Base-by-base conservation (phyloP, 2,888 invertebrate species). In the Gortyna flavago region DNA sequence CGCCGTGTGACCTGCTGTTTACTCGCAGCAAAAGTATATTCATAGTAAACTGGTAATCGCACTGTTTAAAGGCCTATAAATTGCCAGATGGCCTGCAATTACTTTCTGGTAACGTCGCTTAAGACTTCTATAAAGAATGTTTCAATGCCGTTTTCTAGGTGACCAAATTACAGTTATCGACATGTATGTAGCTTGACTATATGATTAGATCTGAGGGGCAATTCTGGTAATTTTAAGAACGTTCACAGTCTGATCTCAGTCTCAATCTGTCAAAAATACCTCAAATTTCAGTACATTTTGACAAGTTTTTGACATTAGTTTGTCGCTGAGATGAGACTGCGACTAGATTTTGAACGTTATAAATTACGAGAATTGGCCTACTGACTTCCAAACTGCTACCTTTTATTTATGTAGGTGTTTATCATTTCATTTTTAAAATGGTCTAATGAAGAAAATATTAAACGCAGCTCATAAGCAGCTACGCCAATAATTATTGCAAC, bases 151-250 rank as follows among this genome's bases (percentile, higher is more conserved):
- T 72, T n/a, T 32, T 25, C 29, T 65, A 61, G 21, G 21, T 44
- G 41, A 68, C 51, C 41, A 59, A 77, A 44, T 73, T 61, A 44
- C 35, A 66, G 29, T 41, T 74, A 80, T 76, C 68, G 68, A 69
- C 83, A 85, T 85, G 85, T 54, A 66, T 79, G 48, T 51, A 64
- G 51, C 71, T 65, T 59, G 59, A n/a, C 64, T 64, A 48, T 59
- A 61, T 61, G 9, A 51, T 62, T 51, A 73, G 68, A 84, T 76
- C 70, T 79, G n/a, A n/a, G n/a, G n/a, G n/a, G n/a, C n/a, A n/a
- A n/a, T n/a, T n/a, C n/a, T n/a, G n/a, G n/a, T n/a, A n/a, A n/a
- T n/a, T n/a, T n/a, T n/a, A n/a, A n/a, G n/a, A n/a, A n/a, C n/a
- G n/a, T n/a, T n/a, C n/a, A n/a, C n/a, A n/a, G n/a, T n/a, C n/a